Percentiles rank a stretch among this genome's conserved stretches.
Conservation (phyloP, 2,888 invertebrate species). For the Parnassius orleans region DNA sequence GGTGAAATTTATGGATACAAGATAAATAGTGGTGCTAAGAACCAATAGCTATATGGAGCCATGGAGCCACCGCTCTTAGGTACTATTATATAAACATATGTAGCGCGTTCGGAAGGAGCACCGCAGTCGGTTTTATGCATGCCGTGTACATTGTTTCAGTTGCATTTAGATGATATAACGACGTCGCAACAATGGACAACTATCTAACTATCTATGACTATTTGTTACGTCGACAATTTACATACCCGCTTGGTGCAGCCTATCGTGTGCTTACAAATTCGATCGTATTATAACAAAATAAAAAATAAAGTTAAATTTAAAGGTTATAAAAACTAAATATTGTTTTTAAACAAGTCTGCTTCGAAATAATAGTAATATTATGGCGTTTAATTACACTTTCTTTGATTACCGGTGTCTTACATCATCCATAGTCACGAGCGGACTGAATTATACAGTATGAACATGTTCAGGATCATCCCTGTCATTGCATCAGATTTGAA, state of each 20-base stretch:
- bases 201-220: conserved; percentile 12
- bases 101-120: conserved; percentile 27
- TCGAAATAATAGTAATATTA: no score
- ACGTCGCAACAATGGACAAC: conserved; percentile 13
- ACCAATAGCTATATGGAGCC: conserved; percentile 61
- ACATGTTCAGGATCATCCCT: no score
- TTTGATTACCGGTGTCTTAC: no score
- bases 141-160: conserved; percentile 28
- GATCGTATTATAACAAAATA: background rate
- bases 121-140: conserved; percentile 26
- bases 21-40: conserved; percentile 56
- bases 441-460: no score
- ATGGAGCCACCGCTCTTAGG: conserved; percentile 43
- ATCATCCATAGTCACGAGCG: no score
- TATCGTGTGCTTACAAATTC: background rate
- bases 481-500: no score
- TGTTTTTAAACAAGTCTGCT: no score
- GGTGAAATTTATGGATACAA: conserved; percentile 61
- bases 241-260: background rate
- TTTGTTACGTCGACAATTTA: conserved; percentile 12
- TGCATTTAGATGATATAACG: conserved; percentile 16
- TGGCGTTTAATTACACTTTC: no score
- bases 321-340: no score
- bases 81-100: conserved; percentile 36
- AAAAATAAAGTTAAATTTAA: background rate